Evolutionary conservation across 2,888 invertebrate species (phyloP).

Genomic region (Caenorhabditis sp.): DNA sequence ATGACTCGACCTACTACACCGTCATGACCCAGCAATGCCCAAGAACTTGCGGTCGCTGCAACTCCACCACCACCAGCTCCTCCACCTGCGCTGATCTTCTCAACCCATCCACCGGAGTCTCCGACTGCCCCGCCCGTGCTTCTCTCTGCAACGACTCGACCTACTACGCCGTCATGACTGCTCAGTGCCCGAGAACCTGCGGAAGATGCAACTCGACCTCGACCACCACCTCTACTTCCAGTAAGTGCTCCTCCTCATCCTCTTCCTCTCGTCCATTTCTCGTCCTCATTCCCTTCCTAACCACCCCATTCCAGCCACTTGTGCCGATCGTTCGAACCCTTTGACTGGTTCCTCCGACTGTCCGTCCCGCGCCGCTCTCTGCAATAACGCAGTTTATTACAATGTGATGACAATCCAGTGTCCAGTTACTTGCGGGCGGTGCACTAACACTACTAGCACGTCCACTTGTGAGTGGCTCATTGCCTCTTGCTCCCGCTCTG

Average conservation of each 20-base stretch:
- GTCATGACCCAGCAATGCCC: slow-evolving; percentile 67
- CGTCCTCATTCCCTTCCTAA: not conserved
- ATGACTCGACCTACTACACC: slow-evolving; percentile 60
- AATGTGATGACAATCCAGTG: slow-evolving; percentile 62
- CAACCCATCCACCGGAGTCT: slow-evolving; percentile 44
- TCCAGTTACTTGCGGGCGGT: slow-evolving; percentile 52
- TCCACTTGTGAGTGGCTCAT: slow-evolving; percentile 42
- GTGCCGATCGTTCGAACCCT: slow-evolving; percentile 58
- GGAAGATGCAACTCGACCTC: slow-evolving; percentile 58
- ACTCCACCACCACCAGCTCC: slow-evolving; percentile 24
- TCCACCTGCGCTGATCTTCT: slow-evolving; percentile 39
- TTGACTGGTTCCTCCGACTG: slow-evolving; percentile 52
- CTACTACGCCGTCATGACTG: slow-evolving; percentile 62
- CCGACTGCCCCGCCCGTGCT: slow-evolving; percentile 56
- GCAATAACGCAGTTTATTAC: slow-evolving; percentile 59
- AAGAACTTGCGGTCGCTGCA: slow-evolving; percentile 63
- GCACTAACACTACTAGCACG: slow-evolving; percentile 31
- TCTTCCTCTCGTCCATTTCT: not conserved
- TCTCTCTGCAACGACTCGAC: slow-evolving; percentile 56
- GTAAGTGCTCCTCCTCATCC: slow-evolving; percentile 14
- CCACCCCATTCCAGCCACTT: slow-evolving; percentile 41
- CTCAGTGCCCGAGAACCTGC: slow-evolving; percentile 63
- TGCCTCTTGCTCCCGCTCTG: slow-evolving; percentile 20
- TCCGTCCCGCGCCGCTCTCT: slow-evolving; percentile 48
- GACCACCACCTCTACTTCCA: slow-evolving; percentile 41